Conservation (phyloP, 2,113 vertebrate genomes). For the Pungitius pungitius region DNA sequence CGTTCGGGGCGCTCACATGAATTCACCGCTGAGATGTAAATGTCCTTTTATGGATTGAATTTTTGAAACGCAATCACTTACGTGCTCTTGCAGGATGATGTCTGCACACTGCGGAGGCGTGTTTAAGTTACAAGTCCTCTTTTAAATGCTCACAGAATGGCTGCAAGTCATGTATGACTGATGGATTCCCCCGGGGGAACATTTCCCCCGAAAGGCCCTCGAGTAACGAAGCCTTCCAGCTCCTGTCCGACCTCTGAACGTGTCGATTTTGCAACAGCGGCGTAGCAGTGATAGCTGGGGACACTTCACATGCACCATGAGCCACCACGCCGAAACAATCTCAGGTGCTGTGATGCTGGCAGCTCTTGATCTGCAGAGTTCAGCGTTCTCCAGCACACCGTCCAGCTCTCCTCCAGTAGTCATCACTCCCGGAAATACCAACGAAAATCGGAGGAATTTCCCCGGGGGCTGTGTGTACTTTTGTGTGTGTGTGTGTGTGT, state of each 20-base stretch:
- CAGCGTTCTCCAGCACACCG: constrained; percentile 34
- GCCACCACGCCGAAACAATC: neutral
- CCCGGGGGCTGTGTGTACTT: constrained; percentile 52
- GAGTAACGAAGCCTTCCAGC: constrained; percentile 5
- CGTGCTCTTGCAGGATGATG: constrained; percentile 5
- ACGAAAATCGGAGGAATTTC: constrained; percentile 76
- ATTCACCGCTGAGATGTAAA: constrained; percentile 6
- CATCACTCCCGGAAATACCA: constrained; percentile 65
- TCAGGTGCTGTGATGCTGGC: constrained; percentile 36
- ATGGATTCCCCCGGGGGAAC: constrained; percentile 6
- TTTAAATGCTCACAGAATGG: constrained; percentile 12
- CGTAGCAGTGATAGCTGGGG: constrained; percentile 34
- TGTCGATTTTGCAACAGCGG: constrained; percentile 16
- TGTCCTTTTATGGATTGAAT: constrained; percentile 36
- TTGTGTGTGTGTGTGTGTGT: constrained; percentile 26
- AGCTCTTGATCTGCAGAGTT: constrained; percentile 9
- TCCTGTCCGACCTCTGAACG: constrained; percentile 4
- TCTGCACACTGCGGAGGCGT: constrained; percentile 7
- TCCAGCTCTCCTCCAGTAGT: constrained; percentile 37
- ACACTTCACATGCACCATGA: constrained; percentile 12
- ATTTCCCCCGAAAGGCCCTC: constrained; percentile 35
- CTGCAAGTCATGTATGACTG: constrained; percentile 27
- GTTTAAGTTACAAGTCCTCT: constrained; percentile 25
- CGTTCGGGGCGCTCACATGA: neutral
- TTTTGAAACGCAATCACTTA: constrained; percentile 9